Evolutionary conservation across 1,140 invertebrate species (phyloP), one percentile per base, ranked within the genome.

Genomic region (Parasteatoda tepidariorum): DNA sequence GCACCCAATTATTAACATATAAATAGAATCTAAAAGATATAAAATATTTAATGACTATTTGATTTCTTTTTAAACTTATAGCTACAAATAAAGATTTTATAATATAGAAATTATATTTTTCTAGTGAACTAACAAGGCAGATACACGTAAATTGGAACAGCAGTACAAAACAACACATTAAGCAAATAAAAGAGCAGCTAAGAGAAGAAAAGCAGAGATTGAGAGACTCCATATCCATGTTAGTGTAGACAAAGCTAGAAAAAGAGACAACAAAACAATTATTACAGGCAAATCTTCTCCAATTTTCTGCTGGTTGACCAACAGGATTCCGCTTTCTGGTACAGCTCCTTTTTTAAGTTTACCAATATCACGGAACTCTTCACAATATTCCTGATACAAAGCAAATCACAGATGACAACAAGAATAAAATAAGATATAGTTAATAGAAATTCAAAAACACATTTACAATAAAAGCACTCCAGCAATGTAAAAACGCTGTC

Each of bases 251-350:
- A 62, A 55, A 70, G 70, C 64, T 70, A 55, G 28, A 75, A 59
- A 26, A 31, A 38, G 30, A 70, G 28, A 76, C 34, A 83, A 76
- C 48, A 84, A 84, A 68, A 68, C 31, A 62, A 55, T 70, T 76
- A 84, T 92, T 94, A 96, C 95, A 94, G 96, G 95, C 92, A 96
- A 92, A 91, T 98, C 96, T 91, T 97, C 96, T 90, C 94, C 94
- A 88, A 98, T 96, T 84, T 95, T 94, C 87, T 96, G 94, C 90
- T 98, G 97, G 92, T 97, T 97, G 90, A 99, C 97, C 86, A 99
- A 93, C 68, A 95, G 98, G 90, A 99, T 98, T 88, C 94, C 94
- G 84, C 95, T 95, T 86, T 96, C 95, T 84, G 94, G 94, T 87
- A 95, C 91, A 55, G 85, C 84, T 90, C 96, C 94, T 92, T 97